A percentile compares a stretch with the other conserved stretches of the same genome.
Conservation (phyloP, 2,888 invertebrate species). For the Tipula confusa region DNA sequence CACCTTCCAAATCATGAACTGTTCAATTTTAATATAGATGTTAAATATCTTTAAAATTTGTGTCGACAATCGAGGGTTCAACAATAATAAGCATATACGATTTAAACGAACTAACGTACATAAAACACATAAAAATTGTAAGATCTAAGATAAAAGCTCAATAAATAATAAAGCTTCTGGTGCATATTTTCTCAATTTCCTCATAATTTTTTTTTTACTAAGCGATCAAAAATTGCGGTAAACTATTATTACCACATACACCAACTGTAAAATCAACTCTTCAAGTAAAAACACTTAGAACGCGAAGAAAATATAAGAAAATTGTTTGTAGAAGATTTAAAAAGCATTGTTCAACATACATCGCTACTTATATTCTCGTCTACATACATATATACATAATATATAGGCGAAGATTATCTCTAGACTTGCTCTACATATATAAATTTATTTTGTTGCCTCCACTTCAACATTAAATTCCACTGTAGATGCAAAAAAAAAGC, state of each 20-base stretch:
- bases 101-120: neutral
- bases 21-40: no score
- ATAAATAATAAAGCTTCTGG: slow-evolving; percentile 6
- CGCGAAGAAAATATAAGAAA: neutral
- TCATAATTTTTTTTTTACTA: neutral
- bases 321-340: neutral
- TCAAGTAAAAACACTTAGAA: neutral
- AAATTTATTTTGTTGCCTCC: neutral
- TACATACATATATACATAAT: neutral
- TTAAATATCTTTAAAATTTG: no score
- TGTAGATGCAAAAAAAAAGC: slow-evolving; percentile 4
- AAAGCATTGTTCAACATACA: neutral
- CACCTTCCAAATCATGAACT: no score
- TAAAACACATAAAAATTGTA: neutral
- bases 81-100: no score
- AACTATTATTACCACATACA: neutral
- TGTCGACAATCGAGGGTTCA: no score
- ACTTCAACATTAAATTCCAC: neutral
- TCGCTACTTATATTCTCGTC: no score
- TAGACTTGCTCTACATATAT: neutral
- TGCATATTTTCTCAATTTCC: neutral
- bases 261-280: neutral
- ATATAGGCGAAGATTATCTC: neutral
- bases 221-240: neutral
- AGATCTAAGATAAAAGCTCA: neutral